Evolutionary conservation across 2,888 invertebrate species (phyloP).

Genomic region (Hirtodrosophila trivittata): DNA sequence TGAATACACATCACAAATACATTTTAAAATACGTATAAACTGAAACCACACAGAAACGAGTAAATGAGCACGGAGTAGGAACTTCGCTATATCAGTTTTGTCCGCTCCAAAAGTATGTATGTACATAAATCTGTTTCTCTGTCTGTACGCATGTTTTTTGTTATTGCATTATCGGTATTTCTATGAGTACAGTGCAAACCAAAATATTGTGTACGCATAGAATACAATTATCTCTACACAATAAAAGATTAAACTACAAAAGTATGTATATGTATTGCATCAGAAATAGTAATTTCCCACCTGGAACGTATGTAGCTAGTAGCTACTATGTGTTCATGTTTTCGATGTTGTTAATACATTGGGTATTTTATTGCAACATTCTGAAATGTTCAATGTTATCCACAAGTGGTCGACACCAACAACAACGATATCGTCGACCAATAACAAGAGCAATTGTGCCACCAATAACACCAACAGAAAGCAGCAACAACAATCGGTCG

Average conservation of each 20-base stretch:
- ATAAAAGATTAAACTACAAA: no score
- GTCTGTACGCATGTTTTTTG: slow-evolving; percentile 29
- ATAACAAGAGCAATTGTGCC: slow-evolving; percentile 79
- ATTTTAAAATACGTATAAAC: slow-evolving; percentile 6
- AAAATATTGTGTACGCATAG: slow-evolving; percentile 50
- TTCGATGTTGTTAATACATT: slow-evolving; percentile 70
- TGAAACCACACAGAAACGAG: slow-evolving; percentile 26
- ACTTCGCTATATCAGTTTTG: slow-evolving; percentile 38
- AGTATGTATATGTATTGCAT: no score
- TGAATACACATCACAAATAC: neutral
- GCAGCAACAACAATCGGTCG: slow-evolving; percentile 51
- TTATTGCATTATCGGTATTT: slow-evolving; percentile 43
- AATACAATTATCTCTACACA: no score
- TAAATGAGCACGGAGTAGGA: slow-evolving; percentile 52
- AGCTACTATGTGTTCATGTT: slow-evolving; percentile 22
- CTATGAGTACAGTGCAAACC: slow-evolving; percentile 42
- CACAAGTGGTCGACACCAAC: slow-evolving; percentile 57
- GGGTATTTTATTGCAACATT: slow-evolving; percentile 74
- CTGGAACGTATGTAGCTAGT: neutral
- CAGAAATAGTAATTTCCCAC: slow-evolving; percentile 41
- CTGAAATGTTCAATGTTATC: slow-evolving; percentile 77
- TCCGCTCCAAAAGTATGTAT: slow-evolving; percentile 45
- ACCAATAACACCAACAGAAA: slow-evolving; percentile 63
- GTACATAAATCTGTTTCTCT: slow-evolving; percentile 16
- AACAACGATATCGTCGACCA: slow-evolving; percentile 52